Evolutionary conservation across 2,888 invertebrate species (phyloP).

Genomic region (Germaria angustata): DNA sequence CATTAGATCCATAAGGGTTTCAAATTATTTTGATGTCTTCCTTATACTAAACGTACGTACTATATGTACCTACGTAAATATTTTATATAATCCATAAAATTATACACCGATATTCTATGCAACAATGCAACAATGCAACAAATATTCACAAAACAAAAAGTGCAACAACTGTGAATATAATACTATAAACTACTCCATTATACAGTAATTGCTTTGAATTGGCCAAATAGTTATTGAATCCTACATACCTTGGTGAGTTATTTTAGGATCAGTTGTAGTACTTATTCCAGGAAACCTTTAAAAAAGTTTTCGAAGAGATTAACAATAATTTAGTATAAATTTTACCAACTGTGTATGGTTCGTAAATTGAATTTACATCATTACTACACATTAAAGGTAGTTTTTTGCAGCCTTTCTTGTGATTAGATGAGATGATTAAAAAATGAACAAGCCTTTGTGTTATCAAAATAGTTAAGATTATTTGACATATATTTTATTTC

Average conservation of each 20-base stretch:
- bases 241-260: slow-evolving; percentile 75
- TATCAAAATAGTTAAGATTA: slow-evolving; percentile 68
- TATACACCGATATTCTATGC: no score
- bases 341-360: slow-evolving; percentile 41
- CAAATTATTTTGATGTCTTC: no score
- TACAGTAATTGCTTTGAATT: slow-evolving; percentile 39
- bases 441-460: slow-evolving; percentile 80
- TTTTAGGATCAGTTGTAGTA: slow-evolving; percentile 79
- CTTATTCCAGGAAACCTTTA: slow-evolving; percentile 80
- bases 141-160: no score
- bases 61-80: no score
- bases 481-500: slow-evolving; percentile 60
- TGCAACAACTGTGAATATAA: neutral
- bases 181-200: slow-evolving; percentile 1
- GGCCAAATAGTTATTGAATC: slow-evolving; percentile 64
- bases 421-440: slow-evolving; percentile 80
- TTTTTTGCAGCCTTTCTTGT: slow-evolving; percentile 69
- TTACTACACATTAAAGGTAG: slow-evolving; percentile 58
- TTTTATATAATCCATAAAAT: no score
- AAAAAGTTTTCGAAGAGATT: slow-evolving; percentile 79
- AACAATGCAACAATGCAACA: no score
- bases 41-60: no score
- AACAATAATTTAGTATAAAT: slow-evolving; percentile 74
- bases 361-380: slow-evolving; percentile 42
- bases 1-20: no score